Evolutionary conservation across 2,888 invertebrate genomes (phyloP).

Genomic region (Mylabris sibirica): DNA sequence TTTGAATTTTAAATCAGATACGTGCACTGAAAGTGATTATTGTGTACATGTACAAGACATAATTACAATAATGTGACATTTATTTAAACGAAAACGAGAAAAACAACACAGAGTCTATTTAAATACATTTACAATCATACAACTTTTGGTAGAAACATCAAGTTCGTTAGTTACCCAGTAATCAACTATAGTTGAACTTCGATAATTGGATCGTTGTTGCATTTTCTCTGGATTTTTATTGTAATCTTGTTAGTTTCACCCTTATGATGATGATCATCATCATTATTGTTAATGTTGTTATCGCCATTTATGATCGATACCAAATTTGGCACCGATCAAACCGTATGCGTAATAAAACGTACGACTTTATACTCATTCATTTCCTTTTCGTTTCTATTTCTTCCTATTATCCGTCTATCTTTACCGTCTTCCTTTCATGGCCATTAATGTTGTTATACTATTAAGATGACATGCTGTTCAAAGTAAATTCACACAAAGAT

Average conservation of each 20-base stretch:
- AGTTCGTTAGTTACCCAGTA: neutral
- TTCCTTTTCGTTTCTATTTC: slow-evolving; percentile 9
- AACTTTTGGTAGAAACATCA: too few species aligned
- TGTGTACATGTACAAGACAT: slow-evolving; percentile 14
- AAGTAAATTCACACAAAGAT: neutral
- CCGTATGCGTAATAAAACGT: slow-evolving; percentile 31
- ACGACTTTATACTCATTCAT: slow-evolving; percentile 14
- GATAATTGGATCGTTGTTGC: neutral
- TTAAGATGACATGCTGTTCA: neutral
- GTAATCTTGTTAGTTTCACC: slow-evolving; percentile 11
- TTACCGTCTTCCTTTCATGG: neutral
- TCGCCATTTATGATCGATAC: slow-evolving; percentile 36
- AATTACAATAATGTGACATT: slow-evolving; percentile 2
- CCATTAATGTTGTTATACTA: neutral
- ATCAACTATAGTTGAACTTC: neutral
- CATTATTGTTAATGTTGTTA: slow-evolving; percentile 24
- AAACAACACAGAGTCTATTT: neutral
- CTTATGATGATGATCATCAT: slow-evolving; percentile 12
- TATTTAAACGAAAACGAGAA: neutral
- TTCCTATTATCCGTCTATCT: neutral
- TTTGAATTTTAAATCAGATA: slow-evolving; percentile 14
- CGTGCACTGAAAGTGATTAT: slow-evolving; percentile 21
- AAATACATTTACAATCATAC: too few species aligned
- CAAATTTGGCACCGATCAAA: slow-evolving; percentile 40
- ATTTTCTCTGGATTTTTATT: neutral